Evolutionary conservation across 2,113 vertebrate genomes (phyloP).

Genomic region (Candoia aspera): DNA sequence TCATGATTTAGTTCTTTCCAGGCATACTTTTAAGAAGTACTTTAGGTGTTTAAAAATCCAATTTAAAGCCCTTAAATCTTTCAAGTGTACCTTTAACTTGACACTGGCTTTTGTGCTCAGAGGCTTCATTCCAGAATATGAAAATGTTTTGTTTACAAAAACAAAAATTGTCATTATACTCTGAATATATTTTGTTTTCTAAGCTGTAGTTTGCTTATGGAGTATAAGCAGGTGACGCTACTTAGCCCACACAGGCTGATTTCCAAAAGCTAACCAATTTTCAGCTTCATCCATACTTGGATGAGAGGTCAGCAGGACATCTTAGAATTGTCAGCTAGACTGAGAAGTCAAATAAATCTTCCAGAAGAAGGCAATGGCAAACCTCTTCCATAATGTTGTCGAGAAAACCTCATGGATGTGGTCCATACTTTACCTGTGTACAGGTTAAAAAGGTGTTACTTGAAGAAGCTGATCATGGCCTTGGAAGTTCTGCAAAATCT

Average conservation of each 20-base stretch:
- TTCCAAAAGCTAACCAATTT: background rate
- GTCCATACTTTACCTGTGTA: background rate
- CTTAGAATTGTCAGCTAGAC: background rate
- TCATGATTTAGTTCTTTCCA: constrained; percentile 8
- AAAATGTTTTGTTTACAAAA: background rate
- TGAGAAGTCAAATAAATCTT: background rate
- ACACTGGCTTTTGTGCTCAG: background rate
- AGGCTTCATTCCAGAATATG: background rate
- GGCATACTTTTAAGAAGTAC: background rate
- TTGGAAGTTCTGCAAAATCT: background rate
- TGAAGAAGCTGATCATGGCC: background rate
- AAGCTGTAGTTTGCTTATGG: background rate
- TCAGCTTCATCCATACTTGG: background rate
- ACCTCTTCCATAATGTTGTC: background rate
- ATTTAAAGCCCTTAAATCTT: background rate
- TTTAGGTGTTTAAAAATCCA: background rate
- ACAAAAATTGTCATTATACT: background rate
- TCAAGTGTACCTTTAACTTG: background rate
- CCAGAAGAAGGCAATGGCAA: background rate
- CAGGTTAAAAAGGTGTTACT: background rate
- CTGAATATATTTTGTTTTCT: background rate
- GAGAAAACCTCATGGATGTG: background rate
- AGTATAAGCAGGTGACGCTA: background rate
- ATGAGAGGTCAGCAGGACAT: background rate
- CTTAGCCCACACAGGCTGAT: background rate